Percentiles rank a stretch among this genome's conserved stretches.
phyloP scores from a whole-genome alignment of 2,888 invertebrate genomes.

The Oasisia sp. region DNA sequence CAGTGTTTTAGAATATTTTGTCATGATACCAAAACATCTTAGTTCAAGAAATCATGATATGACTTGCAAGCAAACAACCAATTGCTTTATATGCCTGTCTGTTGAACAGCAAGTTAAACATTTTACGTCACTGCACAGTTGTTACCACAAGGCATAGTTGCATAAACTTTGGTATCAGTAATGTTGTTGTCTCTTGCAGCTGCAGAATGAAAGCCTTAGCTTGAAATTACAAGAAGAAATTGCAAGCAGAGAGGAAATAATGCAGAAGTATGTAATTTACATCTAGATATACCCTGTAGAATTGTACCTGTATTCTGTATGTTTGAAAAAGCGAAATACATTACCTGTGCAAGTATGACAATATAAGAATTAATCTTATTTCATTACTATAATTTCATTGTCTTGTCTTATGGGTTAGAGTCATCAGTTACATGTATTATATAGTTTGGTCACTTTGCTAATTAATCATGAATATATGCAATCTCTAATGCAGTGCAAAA shows the following conservation, averaged over 20 bases:
- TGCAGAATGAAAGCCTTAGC: constrained; percentile 57
- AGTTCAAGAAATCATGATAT: not conserved
- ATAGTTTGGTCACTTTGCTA: not conserved
- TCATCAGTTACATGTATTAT: not conserved
- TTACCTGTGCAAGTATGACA: not conserved
- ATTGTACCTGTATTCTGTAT: not conserved
- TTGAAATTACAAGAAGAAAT: constrained; percentile 55
- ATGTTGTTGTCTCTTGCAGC: constrained; percentile 39
- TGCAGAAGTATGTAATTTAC: constrained; percentile 41
- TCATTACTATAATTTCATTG: not conserved
- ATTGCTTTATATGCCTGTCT: not conserved
- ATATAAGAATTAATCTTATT: not conserved
- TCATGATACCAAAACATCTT: not conserved
- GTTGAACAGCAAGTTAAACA: not conserved
- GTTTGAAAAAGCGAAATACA: too few relatives aligned
- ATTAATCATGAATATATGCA: not conserved
- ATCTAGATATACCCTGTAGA: not conserved
- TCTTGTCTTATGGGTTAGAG: not conserved
- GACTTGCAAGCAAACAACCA: constrained; percentile 13
- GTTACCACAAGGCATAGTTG: not conserved
- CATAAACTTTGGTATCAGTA: not conserved
- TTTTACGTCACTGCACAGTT: not conserved
- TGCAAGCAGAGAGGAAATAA: constrained; percentile 51
- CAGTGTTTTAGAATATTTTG: too few relatives aligned
- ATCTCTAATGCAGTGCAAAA: not conserved